phyloP scores from a whole-genome alignment of 2,797 vertebrate species.

The Tokudaia muenninki region DNA sequence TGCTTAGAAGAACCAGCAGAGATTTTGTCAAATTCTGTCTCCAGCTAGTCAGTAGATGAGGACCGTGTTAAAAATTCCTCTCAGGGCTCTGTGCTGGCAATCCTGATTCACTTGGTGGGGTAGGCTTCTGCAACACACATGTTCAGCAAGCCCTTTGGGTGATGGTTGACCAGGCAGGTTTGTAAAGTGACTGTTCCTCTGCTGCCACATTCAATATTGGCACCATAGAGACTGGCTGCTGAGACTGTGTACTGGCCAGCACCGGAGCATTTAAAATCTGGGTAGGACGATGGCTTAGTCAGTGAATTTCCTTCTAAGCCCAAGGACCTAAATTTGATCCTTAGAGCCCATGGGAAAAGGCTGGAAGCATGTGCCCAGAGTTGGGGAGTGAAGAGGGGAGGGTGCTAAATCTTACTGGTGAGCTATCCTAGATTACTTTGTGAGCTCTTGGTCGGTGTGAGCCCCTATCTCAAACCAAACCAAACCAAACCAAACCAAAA shows the following conservation, averaged over 20 bases:
- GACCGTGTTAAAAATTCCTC: not conserved
- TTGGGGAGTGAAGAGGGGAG: not conserved
- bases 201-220: not conserved
- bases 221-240: not conserved
- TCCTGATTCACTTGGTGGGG: not conserved
- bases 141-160: not conserved
- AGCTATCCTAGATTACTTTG: not conserved
- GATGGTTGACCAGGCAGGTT: not conserved
- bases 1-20: not conserved
- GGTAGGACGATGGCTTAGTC: not conserved
- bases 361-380: not conserved
- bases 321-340: not conserved
- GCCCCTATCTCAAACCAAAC: not conserved
- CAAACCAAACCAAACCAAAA: not conserved
- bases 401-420: not conserved
- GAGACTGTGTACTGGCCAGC: not conserved
- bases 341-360: not conserved
- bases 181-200: not conserved
- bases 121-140: not conserved
- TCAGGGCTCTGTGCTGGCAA: not conserved
- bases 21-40: not conserved
- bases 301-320: not conserved
- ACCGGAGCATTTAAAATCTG: not conserved
- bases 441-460: not conserved
- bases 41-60: not conserved